Conservation (phyloP, 2,888 invertebrate species). For the Congeria kusceri region DNA sequence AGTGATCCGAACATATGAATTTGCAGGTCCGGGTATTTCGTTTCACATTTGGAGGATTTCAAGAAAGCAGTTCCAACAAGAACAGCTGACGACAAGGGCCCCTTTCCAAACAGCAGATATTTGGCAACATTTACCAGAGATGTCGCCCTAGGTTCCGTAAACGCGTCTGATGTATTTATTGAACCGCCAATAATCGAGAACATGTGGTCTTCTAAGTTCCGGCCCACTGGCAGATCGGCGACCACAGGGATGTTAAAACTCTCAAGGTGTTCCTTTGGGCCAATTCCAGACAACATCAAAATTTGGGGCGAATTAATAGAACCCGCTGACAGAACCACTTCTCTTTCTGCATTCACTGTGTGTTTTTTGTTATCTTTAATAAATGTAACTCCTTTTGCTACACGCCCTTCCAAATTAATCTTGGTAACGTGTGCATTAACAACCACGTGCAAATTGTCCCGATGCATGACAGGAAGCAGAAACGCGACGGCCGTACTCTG, state of each 20-base stretch:
- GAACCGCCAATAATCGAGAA: constrained; percentile 1
- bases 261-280: constrained; percentile 82
- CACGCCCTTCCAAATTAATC: constrained; percentile 64
- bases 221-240: constrained; percentile 81
- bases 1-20: constrained; percentile 23
- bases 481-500: constrained; percentile 80
- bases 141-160: constrained; percentile 19
- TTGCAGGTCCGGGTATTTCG: constrained; percentile 45
- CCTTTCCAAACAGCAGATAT: constrained; percentile 29
- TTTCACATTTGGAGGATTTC: constrained; percentile 14
- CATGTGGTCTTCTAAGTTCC: constrained; percentile 81
- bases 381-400: constrained; percentile 74
- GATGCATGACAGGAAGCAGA: constrained; percentile 73
- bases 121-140: constrained; percentile 6
- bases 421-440: constrained; percentile 69
- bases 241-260: constrained; percentile 78
- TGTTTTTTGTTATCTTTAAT: constrained; percentile 59
- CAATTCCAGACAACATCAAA: constrained; percentile 84
- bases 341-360: constrained; percentile 68
- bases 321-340: constrained; percentile 84
- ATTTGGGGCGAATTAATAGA: constrained; percentile 83
- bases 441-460: constrained; percentile 75
- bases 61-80: constrained; percentile 27
- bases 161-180: constrained; percentile 34
- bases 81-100: constrained; percentile 18